Base-by-base conservation (phyloP, 2,797 vertebrate genomes). In the Chaetophractus vellerosus region DNA sequence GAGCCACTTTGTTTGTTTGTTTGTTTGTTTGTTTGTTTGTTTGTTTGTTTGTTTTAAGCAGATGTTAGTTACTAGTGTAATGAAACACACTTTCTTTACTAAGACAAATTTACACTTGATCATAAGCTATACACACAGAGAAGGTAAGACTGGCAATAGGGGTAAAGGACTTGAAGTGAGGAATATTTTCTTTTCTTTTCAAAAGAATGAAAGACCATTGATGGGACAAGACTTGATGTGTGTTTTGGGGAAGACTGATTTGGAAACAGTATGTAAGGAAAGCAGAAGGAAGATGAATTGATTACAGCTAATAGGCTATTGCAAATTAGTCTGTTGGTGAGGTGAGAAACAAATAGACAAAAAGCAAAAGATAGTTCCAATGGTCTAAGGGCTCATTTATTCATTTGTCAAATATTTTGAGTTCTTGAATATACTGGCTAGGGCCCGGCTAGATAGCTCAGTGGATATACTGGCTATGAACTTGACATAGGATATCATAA, bases 1-100 rank as follows among this genome's bases (percentile, higher is more conserved):
- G 16, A 82, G 31, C 11, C 0, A 48, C 57, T n/a, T n/a, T 52
- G 50, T 16, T 19, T 33, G 16, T n/a, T 41, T n/a, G 3, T 45
- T 24, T 61, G 15, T 66, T 95, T 87, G n/a, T 66, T 38, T 45
- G 41, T 45, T 45, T 45, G 41, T 82, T 69, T 52, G 50, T 16
- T 19, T 33, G 16, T n/a, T 41, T n/a, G 3, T 45, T 24, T 61
- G 15, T 66, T 95, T 87, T 71, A 72, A 80, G 31, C 18, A 68
- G 41, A 28, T 33, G 11, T 59, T 80, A 48, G 41, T 81, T 15
- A 78, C 8, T 48, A 83, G 11, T 26, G 50, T 61, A 91, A 63
- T 33, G 36, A 95, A 80, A 86, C 36, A 80, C 31, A 91, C 48
- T 50, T 71, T 26, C 45, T 64, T 88, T 69, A 80, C 18, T 66